Evolutionary conservation across 2,113 vertebrate species (phyloP).

Genomic region (Phyllopteryx taeniolatus): DNA sequence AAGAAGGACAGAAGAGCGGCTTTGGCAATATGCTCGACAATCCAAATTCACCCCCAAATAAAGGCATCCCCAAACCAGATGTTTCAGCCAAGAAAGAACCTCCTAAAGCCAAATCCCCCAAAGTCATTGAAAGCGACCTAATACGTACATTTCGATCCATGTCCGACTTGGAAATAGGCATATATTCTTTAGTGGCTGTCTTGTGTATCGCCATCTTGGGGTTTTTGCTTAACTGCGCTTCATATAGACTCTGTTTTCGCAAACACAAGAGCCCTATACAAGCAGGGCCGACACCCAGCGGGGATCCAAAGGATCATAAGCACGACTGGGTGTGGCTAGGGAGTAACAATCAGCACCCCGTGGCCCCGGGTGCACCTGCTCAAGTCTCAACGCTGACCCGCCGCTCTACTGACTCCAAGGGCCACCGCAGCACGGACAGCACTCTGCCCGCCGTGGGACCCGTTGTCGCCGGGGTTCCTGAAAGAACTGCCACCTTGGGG

Average conservation of each 20-base stretch:
- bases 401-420: conserved; percentile 41
- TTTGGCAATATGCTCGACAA: conserved; percentile 73
- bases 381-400: conserved; percentile 71
- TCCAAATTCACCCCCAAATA: conserved; percentile 69
- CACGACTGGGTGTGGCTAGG: conserved; percentile 91
- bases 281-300: conserved; percentile 62
- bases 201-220: conserved; percentile 87
- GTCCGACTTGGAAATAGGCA: conserved; percentile 86
- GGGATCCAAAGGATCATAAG: conserved; percentile 78
- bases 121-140: conserved; percentile 70
- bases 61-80: conserved; percentile 62
- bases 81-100: conserved; percentile 39
- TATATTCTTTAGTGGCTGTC: conserved; percentile 85
- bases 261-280: conserved; percentile 80
- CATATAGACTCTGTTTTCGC: conserved; percentile 79
- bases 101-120: conserved; percentile 51
- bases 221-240: conserved; percentile 85
- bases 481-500: conserved; percentile 79
- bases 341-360: conserved; percentile 55
- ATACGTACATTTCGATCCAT: conserved; percentile 72
- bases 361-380: conserved; percentile 51
- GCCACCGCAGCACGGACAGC: conserved; percentile 24
- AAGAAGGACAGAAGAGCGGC: conserved; percentile 30
- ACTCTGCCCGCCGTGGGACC: conserved; percentile 39
- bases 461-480: conserved; percentile 46